phyloP scores from a whole-genome alignment of 2,113 vertebrate species.

The Alouatta palliata region DNA sequence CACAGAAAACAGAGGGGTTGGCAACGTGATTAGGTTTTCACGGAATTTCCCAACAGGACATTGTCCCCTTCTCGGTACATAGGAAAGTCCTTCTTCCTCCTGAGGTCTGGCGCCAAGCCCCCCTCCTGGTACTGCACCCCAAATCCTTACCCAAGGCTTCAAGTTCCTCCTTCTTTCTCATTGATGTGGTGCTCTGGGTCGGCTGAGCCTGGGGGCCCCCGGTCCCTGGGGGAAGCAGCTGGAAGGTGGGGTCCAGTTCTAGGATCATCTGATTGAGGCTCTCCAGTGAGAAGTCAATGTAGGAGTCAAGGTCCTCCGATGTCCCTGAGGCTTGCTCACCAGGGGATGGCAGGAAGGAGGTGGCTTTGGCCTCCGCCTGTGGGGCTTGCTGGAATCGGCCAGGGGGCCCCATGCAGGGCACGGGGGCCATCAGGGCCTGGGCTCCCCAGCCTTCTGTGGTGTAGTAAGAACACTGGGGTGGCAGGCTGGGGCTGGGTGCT shows the following conservation, averaged over 20 bases:
- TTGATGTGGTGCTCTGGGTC: not conserved
- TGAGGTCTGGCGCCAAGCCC: not conserved
- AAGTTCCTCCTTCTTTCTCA: slow-evolving; percentile 58
- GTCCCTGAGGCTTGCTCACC: slow-evolving; percentile 6
- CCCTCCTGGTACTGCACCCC: not conserved
- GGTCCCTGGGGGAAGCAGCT: slow-evolving; percentile 61
- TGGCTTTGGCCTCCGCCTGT: not conserved
- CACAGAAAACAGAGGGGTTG: not conserved
- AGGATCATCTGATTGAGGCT: slow-evolving; percentile 79
- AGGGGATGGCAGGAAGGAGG: not conserved
- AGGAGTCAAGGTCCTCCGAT: slow-evolving; percentile 50
- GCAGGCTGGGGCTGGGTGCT: slow-evolving; percentile 34
- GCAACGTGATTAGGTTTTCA: not conserved
- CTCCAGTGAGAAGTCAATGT: slow-evolving; percentile 71
- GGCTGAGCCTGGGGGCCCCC: not conserved
- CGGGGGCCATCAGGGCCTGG: slow-evolving; percentile 53
- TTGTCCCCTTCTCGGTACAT: not conserved
- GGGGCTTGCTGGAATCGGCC: slow-evolving; percentile 22
- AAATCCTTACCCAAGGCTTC: slow-evolving; percentile 72
- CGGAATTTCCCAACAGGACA: not conserved
- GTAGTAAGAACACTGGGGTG: slow-evolving; percentile 63
- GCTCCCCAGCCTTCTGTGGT: slow-evolving; percentile 72
- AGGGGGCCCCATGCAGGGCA: not conserved
- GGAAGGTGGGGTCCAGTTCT: slow-evolving; percentile 77
- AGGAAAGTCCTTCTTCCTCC: not conserved